Evolutionary conservation across 1,140 invertebrate genomes (phyloP).

Genomic region (Tetramorium alpestre): DNA sequence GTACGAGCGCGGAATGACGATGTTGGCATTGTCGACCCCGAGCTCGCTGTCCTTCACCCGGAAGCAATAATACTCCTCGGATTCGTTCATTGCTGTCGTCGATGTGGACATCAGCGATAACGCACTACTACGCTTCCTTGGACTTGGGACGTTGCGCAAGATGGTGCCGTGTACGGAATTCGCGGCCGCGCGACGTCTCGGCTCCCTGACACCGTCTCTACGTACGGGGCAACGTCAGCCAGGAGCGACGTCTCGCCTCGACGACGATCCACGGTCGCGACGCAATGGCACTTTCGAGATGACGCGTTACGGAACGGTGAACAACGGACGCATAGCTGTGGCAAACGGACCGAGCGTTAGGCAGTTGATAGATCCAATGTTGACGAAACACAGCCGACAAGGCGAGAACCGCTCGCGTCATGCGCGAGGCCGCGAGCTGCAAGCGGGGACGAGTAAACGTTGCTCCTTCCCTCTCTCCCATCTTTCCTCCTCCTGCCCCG

Average conservation of each 20-base stretch:
- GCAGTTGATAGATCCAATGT: background rate
- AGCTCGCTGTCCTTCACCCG: background rate
- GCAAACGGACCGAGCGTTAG: background rate
- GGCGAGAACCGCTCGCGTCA: background rate
- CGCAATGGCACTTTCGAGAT: too few relatives aligned
- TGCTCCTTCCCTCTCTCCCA: background rate
- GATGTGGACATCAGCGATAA: background rate
- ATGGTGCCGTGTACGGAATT: slow-evolving; percentile 5
- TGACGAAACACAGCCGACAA: background rate
- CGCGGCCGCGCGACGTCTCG: background rate
- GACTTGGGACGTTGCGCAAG: background rate
- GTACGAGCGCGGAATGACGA: background rate
- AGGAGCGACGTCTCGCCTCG: background rate
- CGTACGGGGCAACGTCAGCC: background rate
- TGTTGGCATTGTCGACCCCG: background rate
- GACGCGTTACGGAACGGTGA: background rate
- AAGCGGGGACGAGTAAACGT: background rate
- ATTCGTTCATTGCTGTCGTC: background rate
- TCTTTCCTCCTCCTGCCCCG: too few relatives aligned
- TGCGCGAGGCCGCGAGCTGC: background rate
- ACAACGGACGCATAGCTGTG: background rate
- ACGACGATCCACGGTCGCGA: background rate
- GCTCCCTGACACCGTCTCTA: background rate
- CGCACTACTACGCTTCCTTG: background rate
- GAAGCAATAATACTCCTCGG: background rate